A percentile compares a stretch with the other conserved stretches of the same genome.
Conservation (phyloP, 2,888 invertebrate genomes). For the Palloptera scutellata region DNA sequence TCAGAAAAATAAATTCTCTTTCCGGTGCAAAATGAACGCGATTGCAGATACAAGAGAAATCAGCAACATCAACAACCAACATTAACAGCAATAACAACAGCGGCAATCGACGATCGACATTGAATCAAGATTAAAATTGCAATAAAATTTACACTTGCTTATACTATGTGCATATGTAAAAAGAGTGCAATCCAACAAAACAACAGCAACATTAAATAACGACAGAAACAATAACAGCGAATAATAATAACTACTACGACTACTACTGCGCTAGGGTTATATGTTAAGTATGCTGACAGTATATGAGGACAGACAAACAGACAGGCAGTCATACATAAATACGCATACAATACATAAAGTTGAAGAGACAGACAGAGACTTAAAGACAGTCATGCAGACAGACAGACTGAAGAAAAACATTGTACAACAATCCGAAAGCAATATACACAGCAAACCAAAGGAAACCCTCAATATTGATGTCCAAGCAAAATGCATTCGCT, state of each 20-base stretch:
- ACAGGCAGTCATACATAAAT: too few relatives aligned
- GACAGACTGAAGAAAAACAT: conserved; percentile 13
- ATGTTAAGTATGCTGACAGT: conserved; percentile 44
- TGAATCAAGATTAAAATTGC: conserved; percentile 49
- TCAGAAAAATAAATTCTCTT: conserved; percentile 46
- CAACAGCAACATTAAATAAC: neutral
- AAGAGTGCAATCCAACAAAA: conserved; percentile 7
- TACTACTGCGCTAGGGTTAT: conserved; percentile 36
- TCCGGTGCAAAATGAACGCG: conserved; percentile 42
- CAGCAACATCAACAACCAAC: conserved; percentile 29
- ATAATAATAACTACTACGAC: conserved; percentile 16
- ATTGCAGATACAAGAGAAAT: conserved; percentile 14
- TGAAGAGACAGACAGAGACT: conserved; percentile 5
- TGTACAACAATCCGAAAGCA: neutral
- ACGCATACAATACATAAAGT: conserved; percentile 24
- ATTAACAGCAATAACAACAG: too few relatives aligned
- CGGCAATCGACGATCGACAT: conserved; percentile 44
- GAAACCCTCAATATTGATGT: conserved; percentile 44
- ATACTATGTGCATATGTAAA: conserved; percentile 21
- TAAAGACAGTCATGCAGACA: conserved; percentile 13
- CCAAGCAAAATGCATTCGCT: conserved; percentile 49
- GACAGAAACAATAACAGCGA: conserved; percentile 9
- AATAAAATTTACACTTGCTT: conserved; percentile 57
- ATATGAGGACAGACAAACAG: too few relatives aligned
- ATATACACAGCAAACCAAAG: conserved; percentile 32